Evolutionary conservation across 2,797 vertebrate species (phyloP).

Genomic region (Coranthus polyacanthus): DNA sequence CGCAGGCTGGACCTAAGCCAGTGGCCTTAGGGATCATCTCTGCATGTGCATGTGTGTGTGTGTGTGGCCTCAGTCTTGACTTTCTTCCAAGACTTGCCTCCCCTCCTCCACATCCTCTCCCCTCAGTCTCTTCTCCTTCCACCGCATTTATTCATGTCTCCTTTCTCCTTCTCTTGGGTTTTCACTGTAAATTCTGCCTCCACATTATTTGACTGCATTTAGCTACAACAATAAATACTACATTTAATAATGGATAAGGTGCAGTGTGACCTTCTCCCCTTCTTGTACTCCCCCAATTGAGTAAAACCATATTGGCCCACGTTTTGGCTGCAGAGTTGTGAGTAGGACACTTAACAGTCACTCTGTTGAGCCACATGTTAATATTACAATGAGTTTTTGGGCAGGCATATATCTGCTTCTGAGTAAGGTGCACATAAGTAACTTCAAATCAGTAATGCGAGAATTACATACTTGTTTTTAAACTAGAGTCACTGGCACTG

Average conservation of each 20-base stretch:
- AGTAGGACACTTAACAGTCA: background rate
- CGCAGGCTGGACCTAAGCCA: constrained; percentile 76
- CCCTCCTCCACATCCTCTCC: constrained; percentile 13
- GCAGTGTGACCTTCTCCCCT: background rate
- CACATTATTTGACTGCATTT: constrained; percentile 26
- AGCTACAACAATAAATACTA: constrained; percentile 19
- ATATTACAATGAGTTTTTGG: background rate
- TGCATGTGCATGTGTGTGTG: constrained; percentile 37
- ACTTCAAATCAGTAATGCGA: no score
- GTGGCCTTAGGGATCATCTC: constrained; percentile 65
- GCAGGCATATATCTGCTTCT: background rate
- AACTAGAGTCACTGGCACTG: background rate
- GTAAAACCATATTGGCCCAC: constrained; percentile 32
- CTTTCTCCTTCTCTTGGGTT: constrained; percentile 26
- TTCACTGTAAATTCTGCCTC: constrained; percentile 1
- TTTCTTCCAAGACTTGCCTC: constrained; percentile 57
- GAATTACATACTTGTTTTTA: background rate
- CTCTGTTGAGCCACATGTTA: background rate
- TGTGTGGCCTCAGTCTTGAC: constrained; percentile 55
- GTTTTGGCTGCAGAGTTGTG: constrained; percentile 48
- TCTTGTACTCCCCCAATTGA: constrained; percentile 15
- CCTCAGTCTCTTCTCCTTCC: constrained; percentile 37
- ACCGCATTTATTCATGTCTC: constrained; percentile 44
- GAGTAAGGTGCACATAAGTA: background rate
- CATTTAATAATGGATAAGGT: constrained; percentile 10